Evolutionary conservation across 2,113 vertebrate genomes (phyloP).

Genomic region (Sinocyclocheilus anophthalmus): DNA sequence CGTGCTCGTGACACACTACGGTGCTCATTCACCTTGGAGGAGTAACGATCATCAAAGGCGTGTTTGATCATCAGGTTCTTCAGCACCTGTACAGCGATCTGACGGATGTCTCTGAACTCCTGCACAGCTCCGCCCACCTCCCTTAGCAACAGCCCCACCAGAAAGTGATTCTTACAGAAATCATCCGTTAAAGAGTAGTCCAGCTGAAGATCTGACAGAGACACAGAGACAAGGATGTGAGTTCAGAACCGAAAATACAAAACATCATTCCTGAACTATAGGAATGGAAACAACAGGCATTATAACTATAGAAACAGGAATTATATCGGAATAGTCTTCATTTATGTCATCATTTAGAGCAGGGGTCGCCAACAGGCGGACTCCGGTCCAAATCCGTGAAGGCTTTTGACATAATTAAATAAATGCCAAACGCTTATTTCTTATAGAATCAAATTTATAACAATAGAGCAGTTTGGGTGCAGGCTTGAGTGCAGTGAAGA

Average conservation of each 20-base stretch:
- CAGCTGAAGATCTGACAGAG: constrained; percentile 87
- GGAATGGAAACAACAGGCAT: not conserved
- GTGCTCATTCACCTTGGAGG: constrained; percentile 81
- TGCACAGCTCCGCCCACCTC: constrained; percentile 91
- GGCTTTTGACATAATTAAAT: no score
- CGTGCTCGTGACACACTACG: not conserved
- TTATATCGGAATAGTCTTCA: not conserved
- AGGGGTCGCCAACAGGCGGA: no score
- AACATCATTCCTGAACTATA: not conserved
- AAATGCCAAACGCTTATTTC: no score
- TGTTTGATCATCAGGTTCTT: constrained; percentile 98
- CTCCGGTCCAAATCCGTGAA: no score
- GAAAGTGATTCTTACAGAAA: constrained; percentile 97
- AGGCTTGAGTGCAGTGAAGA: no score
- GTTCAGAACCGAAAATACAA: not conserved
- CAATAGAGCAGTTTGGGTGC: no score
- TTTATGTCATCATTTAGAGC: not conserved
- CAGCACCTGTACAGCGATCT: constrained; percentile 89
- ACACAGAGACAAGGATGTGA: not conserved
- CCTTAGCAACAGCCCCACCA: constrained; percentile 91
- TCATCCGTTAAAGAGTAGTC: constrained; percentile 96
- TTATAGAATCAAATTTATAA: no score
- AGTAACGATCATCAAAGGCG: constrained; percentile 93
- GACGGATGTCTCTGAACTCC: constrained; percentile 90
- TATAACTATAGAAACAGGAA: not conserved